phyloP scores from a whole-genome alignment of 1,140 invertebrate genomes.

The Sarcophaga bullata region DNA sequence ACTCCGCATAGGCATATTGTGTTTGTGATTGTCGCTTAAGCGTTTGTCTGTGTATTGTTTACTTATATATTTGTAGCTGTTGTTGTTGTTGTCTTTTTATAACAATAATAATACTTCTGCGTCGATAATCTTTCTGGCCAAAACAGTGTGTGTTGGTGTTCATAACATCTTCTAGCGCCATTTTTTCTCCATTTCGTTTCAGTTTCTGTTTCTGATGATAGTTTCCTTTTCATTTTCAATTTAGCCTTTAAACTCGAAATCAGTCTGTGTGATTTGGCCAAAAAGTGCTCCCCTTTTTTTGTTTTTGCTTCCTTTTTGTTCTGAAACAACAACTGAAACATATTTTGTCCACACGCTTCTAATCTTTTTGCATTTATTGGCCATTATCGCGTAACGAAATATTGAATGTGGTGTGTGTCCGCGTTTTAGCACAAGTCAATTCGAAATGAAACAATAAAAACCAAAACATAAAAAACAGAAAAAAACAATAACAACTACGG shows the following conservation, averaged over 20 bases:
- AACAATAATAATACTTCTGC: too few species aligned
- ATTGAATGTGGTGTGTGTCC: background rate
- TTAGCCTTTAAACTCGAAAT: background rate
- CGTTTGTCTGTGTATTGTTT: too few species aligned
- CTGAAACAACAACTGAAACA: background rate
- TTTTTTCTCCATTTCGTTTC: background rate
- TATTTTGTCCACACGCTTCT: slow-evolving; percentile 40
- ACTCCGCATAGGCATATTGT: background rate
- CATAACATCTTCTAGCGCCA: slow-evolving; percentile 34
- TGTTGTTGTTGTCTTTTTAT: background rate
- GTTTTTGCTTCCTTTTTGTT: background rate
- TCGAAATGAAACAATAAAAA: background rate
- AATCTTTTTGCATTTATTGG: slow-evolving; percentile 40
- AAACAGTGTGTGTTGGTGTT: background rate
- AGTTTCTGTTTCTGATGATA: too few species aligned
- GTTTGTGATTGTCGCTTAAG: background rate
- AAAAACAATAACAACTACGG: background rate
- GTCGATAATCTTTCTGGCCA: background rate
- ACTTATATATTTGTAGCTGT: too few species aligned
- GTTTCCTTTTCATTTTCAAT: background rate
- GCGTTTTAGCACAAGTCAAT: slow-evolving; percentile 21
- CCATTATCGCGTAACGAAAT: slow-evolving; percentile 28
- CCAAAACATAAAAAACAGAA: background rate
- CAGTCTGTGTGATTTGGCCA: background rate
- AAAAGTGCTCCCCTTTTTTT: slow-evolving; percentile 4